Percentiles rank a stretch among this genome's conserved stretches.
phyloP scores from a whole-genome alignment of 2,113 vertebrate genomes.

The Chamaea fasciata region DNA sequence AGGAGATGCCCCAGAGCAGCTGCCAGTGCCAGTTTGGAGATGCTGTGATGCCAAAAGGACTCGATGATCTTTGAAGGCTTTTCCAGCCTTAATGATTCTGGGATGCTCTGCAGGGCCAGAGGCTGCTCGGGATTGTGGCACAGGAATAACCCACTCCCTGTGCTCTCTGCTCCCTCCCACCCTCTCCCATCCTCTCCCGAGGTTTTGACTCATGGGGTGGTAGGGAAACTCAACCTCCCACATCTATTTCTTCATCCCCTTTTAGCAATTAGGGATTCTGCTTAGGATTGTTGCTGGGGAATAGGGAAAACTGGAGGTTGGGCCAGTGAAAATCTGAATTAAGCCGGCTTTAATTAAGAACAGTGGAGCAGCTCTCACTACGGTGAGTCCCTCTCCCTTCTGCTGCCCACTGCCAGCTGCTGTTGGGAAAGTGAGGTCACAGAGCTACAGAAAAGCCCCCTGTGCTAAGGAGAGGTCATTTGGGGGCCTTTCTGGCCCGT shows the following conservation, averaged over 20 bases:
- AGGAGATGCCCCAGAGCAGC: rapidly evolving
- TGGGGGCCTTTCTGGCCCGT: background rate
- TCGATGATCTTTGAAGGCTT: rapidly evolving
- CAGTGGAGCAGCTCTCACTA: background rate
- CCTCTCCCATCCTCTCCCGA: background rate
- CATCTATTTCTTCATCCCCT: background rate
- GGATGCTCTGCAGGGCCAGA: background rate
- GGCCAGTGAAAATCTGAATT: background rate
- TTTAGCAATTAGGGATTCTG: background rate
- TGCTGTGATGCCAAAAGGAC: background rate
- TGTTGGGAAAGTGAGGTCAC: background rate
- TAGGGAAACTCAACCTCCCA: background rate
- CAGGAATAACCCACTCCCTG: background rate
- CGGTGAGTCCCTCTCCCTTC: background rate
- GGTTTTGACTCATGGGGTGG: background rate
- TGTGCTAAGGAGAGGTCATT: background rate
- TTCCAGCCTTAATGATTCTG: background rate
- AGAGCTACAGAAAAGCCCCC: background rate
- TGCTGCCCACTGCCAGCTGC: background rate
- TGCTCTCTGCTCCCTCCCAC: background rate
- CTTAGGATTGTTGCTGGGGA: background rate
- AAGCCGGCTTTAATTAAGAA: background rate
- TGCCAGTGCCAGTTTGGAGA: background rate
- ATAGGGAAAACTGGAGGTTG: background rate
- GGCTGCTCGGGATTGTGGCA: rapidly evolving